phyloP scores from a whole-genome alignment of 2,113 vertebrate species.

The Ptyas mucosa region DNA sequence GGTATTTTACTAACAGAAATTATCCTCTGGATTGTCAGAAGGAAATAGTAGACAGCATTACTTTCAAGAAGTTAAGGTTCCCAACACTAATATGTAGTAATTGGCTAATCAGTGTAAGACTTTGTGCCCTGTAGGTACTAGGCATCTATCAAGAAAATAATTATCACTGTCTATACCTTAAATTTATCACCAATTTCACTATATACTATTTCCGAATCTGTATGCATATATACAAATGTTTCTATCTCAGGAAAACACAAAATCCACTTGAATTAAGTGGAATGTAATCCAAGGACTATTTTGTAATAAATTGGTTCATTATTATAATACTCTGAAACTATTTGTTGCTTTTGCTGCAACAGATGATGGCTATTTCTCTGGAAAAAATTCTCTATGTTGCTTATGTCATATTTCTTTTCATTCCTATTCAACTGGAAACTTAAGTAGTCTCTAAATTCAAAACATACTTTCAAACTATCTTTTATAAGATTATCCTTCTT shows the following conservation, averaged over 20 bases:
- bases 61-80: not conserved
- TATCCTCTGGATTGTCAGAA: not conserved
- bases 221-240: not conserved
- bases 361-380: not conserved
- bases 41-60: not conserved
- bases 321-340: not conserved
- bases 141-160: not conserved
- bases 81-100: not conserved
- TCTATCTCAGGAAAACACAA: not conserved
- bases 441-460: not conserved
- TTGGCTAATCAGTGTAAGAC: not conserved
- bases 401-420: not conserved
- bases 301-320: not conserved
- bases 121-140: not conserved
- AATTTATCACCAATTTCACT: not conserved
- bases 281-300: not conserved
- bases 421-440: not conserved
- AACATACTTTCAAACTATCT: not conserved
- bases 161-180: not conserved
- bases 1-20: not conserved
- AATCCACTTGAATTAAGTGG: not conserved
- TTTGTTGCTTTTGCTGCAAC: not conserved
- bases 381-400: not conserved
- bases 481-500: not conserved
- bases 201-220: not conserved